phyloP scores from a whole-genome alignment of 2,113 vertebrate species.

The Aegithalos caudatus region DNA sequence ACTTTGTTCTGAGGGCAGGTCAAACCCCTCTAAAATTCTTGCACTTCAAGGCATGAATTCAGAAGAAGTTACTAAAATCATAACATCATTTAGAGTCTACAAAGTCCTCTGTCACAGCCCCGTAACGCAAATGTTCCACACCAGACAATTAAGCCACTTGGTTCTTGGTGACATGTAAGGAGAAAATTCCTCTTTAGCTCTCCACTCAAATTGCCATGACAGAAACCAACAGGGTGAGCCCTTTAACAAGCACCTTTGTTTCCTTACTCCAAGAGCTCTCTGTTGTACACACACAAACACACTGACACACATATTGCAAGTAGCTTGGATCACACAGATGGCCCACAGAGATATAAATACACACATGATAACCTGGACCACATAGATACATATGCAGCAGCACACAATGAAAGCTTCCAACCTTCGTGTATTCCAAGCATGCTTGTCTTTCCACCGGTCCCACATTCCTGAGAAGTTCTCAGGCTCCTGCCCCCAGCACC shows the following conservation, averaged over 20 bases:
- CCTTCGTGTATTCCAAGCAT: conserved; percentile 68
- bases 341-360: background rate
- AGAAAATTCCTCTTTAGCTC: background rate
- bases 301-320: background rate
- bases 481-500: background rate
- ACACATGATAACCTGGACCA: background rate
- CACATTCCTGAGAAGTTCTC: conserved; percentile 57
- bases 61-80: background rate
- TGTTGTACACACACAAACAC: background rate
- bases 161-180: background rate
- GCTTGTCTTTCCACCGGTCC: conserved; percentile 74
- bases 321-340: background rate
- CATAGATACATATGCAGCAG: background rate
- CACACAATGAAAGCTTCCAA: conserved; percentile 10
- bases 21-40: background rate
- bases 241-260: background rate
- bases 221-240: background rate
- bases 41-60: conserved; percentile 15
- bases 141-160: background rate
- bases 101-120: background rate
- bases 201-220: background rate
- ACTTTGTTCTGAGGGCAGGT: background rate
- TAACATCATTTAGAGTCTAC: background rate
- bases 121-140: background rate
- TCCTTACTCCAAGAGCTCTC: background rate